Evolutionary conservation across 2,113 vertebrate species (phyloP).

Genomic region (Nibea albiflora): DNA sequence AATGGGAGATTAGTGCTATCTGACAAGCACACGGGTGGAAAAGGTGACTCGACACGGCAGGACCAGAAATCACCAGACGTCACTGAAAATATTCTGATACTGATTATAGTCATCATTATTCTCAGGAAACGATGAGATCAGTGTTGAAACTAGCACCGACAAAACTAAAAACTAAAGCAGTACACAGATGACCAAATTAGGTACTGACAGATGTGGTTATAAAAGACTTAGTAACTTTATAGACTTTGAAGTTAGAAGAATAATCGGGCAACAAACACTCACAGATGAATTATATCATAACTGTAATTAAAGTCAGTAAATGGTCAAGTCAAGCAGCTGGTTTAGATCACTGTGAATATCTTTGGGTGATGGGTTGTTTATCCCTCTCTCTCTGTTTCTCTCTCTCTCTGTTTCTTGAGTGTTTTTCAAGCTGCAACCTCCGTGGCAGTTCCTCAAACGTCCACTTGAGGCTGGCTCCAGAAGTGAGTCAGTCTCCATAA

Average conservation of each 20-base stretch:
- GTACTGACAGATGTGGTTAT: neutral
- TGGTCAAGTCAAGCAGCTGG: neutral
- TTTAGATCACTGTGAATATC: neutral
- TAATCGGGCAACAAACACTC: neutral
- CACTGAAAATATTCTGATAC: neutral
- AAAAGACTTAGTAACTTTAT: neutral
- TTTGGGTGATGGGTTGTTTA: neutral
- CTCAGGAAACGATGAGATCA: neutral
- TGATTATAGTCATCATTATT: neutral
- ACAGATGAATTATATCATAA: too few relatives aligned
- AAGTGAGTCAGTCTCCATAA: too few relatives aligned
- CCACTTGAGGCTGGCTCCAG: too few relatives aligned
- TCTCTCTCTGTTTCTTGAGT: too few relatives aligned
- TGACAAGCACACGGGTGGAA: too few relatives aligned
- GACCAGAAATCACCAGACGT: neutral
- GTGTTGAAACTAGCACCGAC: neutral
- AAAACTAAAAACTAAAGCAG: neutral
- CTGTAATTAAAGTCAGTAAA: neutral
- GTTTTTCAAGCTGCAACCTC: neutral
- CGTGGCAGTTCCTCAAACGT: too few relatives aligned
- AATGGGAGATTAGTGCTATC: neutral
- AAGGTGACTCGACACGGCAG: neutral
- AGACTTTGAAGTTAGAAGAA: neutral
- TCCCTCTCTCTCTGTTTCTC: too few relatives aligned
- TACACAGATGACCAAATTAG: conserved; percentile 8